Evolutionary conservation across 2,113 vertebrate genomes (phyloP).

Genomic region (Cavia porcellus): DNA sequence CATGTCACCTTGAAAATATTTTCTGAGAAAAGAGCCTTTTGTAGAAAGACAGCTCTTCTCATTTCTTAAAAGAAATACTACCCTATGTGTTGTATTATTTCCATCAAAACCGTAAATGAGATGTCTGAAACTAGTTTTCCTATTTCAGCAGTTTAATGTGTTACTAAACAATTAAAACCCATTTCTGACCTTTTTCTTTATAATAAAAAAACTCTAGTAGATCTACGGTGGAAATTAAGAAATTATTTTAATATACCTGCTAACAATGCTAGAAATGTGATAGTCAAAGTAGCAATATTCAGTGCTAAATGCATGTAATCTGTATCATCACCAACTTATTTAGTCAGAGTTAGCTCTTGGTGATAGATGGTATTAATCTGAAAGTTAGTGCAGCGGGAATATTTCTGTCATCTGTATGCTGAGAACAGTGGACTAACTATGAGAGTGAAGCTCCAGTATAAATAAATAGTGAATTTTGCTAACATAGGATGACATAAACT

Average conservation of each 20-base stretch:
- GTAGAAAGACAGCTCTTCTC: conserved; percentile 40
- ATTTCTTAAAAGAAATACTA: conserved; percentile 38
- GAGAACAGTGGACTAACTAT: background rate
- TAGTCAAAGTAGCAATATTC: background rate
- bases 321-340: background rate
- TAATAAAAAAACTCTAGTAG: background rate
- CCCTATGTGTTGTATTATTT: background rate
- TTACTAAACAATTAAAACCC: conserved; percentile 30
- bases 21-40: conserved; percentile 28
- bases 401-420: background rate
- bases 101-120: background rate
- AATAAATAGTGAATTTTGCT: background rate
- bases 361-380: background rate
- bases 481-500: background rate
- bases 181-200: background rate
- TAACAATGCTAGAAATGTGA: background rate
- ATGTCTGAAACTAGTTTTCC: conserved; percentile 4
- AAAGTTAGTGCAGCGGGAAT: background rate
- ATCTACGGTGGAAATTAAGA: background rate
- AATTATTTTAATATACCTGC: conserved; percentile 16
- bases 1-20: conserved; percentile 70
- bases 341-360: background rate
- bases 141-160: background rate
- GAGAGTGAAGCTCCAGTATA: background rate
- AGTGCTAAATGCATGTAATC: background rate